Evolutionary conservation across 2,888 invertebrate genomes (phyloP), one percentile per base, ranked within the genome.

Genomic region (Antheraea yamamai): DNA sequence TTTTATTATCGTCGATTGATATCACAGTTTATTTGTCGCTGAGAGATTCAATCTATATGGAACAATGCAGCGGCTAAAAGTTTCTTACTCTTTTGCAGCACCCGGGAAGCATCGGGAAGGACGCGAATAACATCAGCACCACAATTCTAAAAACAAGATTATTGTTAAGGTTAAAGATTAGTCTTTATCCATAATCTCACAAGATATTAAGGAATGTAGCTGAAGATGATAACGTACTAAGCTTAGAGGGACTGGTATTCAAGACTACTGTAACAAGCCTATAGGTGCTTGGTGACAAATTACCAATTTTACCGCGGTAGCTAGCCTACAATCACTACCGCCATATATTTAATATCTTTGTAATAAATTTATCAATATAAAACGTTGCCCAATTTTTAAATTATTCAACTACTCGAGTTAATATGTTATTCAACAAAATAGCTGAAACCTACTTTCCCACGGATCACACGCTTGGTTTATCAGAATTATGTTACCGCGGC

Each of bases 401-500:
- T 61, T 64, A 64, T 26, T 26, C 3, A 30, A 16, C 14, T 66
- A 66, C 16, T 66, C 6, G 1, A 6, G 7, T 66, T 30, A 66
- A 30, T 39, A 70, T 39, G 39, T 39, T 20, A 70, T 70, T 70
- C n/a, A 70, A 39, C n/a, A n/a, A n/a, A 70, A 70, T 39, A 39
- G 39, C 39, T 39, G n/a, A 70, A 70, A 39, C n/a, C 39, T 70
- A 70, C n/a, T 35, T 70, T 70, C 20, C 20, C n/a, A 20, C 70
- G 39, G 39, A 70, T 70, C 39, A 70, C 39, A 70, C 39, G 70
- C n/a, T 70, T 70, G 70, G 39, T 39, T 70, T 70, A 70, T 39
- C 70, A 70, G 39, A 70, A 12, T 70, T 70, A 70, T 70, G 70
- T 70, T 70, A 70, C 39, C 39, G 39, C n/a, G 39, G n/a, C 70